Percentiles rank a stretch among this genome's conserved stretches.
Evolutionary conservation across 2,113 vertebrate genomes (phyloP).

Genomic region (Buteo buteo): DNA sequence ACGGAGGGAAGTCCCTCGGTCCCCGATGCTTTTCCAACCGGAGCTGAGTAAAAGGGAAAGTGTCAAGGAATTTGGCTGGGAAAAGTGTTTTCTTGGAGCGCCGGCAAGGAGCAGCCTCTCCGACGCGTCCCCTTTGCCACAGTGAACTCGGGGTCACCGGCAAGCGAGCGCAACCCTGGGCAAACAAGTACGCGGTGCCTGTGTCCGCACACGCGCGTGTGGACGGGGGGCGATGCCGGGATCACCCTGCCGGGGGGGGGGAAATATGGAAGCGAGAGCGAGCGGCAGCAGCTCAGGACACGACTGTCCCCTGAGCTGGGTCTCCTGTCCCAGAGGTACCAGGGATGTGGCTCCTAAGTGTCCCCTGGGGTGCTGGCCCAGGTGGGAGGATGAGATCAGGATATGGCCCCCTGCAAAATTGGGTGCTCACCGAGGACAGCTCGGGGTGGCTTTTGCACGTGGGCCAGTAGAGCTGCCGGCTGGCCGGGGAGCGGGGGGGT

Average conservation of each 20-base stretch:
- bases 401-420: accelerated
- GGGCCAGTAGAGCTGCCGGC: background rate
- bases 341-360: background rate
- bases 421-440: background rate
- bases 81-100: background rate
- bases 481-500: background rate
- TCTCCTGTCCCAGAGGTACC: background rate
- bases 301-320: accelerated
- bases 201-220: accelerated
- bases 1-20: background rate
- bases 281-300: accelerated
- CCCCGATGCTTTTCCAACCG: constrained; percentile 1
- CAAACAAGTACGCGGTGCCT: background rate
- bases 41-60: constrained; percentile 62
- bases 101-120: background rate
- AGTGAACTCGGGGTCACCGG: background rate
- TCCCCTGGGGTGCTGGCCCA: background rate
- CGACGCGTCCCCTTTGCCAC: background rate
- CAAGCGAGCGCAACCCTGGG: background rate
- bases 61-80: constrained; percentile 19
- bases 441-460: accelerated
- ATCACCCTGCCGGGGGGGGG: no score
- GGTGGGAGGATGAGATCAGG: background rate
- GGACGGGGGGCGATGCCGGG: accelerated
- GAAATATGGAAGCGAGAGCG: background rate